These are phyloP conservation scores for Siphlonurus alternatus DNA, from an alignment of 2,888 invertebrate genomes.

Conservation along the genomic window DNA sequence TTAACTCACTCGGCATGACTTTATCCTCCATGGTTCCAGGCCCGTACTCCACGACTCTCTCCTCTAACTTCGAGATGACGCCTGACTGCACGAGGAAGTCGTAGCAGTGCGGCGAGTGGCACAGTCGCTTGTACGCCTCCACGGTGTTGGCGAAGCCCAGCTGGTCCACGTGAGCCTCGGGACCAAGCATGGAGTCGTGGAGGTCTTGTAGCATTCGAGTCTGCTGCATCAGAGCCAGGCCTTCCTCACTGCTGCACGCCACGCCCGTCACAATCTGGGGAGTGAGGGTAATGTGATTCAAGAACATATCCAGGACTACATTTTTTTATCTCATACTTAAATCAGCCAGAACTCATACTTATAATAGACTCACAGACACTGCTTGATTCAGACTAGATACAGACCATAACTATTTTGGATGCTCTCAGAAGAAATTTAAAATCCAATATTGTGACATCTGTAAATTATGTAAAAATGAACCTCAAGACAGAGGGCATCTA, in stretches of 20 bases:
- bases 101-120: background rate
- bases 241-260: background rate
- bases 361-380: too few species aligned
- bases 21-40: slow-evolving; percentile 1
- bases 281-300: too few species aligned
- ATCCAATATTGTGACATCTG: too few species aligned
- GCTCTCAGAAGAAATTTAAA: too few species aligned
- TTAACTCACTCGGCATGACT: background rate
- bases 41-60: background rate
- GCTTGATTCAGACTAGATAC: too few species aligned
- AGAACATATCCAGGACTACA: too few species aligned
- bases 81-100: background rate
- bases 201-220: background rate
- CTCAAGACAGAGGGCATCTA: too few species aligned
- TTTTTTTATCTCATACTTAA: too few species aligned
- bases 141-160: background rate
- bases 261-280: background rate
- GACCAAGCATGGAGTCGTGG: background rate
- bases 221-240: background rate
- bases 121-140: background rate
- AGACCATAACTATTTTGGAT: too few species aligned
- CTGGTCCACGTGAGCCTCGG: slow-evolving; percentile 1
- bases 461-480: too few species aligned
- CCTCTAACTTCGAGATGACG: background rate
- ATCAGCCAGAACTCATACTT: too few species aligned